Conservation (phyloP, 2,797 vertebrate genomes). For the Typhlichthys subterraneus region DNA sequence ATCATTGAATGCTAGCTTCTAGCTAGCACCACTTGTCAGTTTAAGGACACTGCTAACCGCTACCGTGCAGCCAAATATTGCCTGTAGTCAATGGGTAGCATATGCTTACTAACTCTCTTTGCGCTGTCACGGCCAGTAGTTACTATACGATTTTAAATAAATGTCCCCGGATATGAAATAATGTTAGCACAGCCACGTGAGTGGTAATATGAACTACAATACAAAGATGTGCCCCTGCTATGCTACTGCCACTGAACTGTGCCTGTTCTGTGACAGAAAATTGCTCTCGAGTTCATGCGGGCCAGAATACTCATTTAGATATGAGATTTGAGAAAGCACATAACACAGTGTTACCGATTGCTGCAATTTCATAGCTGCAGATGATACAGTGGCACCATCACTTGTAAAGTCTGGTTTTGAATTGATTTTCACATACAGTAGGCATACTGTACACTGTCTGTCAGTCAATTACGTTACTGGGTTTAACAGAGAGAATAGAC, state of each 20-base stretch:
- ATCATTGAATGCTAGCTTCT: constrained; percentile 23
- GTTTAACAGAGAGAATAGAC: constrained; percentile 53
- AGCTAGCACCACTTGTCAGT: constrained; percentile 39
- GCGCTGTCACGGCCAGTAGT: constrained; percentile 29
- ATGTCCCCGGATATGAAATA: too few species aligned
- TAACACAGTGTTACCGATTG: background rate
- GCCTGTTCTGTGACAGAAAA: too few species aligned
- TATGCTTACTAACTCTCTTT: constrained; percentile 15
- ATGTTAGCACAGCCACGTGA: too few species aligned
- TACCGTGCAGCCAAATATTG: constrained; percentile 17
- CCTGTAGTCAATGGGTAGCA: constrained; percentile 8
- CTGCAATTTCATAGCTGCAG: background rate
- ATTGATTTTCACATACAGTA: too few species aligned
- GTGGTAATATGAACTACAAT: too few species aligned
- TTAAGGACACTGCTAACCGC: constrained; percentile 54
- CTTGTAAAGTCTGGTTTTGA: background rate
- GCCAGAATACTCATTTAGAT: too few species aligned
- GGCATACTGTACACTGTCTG: constrained; percentile 1
- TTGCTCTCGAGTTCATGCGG: too few species aligned
- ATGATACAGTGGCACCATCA: background rate
- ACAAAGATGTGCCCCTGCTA: too few species aligned
- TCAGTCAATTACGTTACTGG: constrained; percentile 5
- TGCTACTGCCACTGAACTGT: too few species aligned
- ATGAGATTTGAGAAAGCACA: background rate
- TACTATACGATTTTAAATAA: background rate